Evolutionary conservation across 2,888 invertebrate species (phyloP), one percentile per base, ranked within the genome.

Genomic region (Syrphus vitripennis): DNA sequence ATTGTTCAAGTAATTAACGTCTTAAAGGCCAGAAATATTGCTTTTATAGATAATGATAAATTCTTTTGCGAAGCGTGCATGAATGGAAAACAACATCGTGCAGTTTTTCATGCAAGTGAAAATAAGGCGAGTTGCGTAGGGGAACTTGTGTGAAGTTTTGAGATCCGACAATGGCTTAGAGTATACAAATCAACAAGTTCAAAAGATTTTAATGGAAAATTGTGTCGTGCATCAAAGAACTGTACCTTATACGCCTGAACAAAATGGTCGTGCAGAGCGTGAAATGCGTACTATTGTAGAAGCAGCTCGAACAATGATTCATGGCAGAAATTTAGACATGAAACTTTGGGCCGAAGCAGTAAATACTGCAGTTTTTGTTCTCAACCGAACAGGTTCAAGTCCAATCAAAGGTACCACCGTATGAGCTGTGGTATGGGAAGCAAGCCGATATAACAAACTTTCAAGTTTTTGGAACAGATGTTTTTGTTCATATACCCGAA

Each of bases 331-430:
- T 0, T 45, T 90, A 9, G 55, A 83, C 26, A 77, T 88, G 48
- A 88, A 88, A 21, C 87, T 91, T 7, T 92, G 91, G 92, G 91
- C 91, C 4, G 92, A 92, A 87, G 92, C 91, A 3, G 89, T 91
- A 0, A 88, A 89, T 6, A 90, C 89, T 70, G 90, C 90, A 14
- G 89, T 89, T 1, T 91, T 90, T 76, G 75, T 91, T 31, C 80
- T 92, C 4, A 92, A 92, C 69, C 83, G 90, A 53, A 90, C 86
- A 2, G 89, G 88, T 45, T 84, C 87, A 12, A 89, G 87, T 42
- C 50, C 86, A 21, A 81, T 81, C 4, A 69, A 86, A 19, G 63
- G 79, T 88, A 78, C 88, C 89, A 59, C 89, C 90, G 31, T 89
- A 82, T 84, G 89, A 90, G 59, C 57, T 89, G n/a, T 90, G 87